phyloP scores from a whole-genome alignment of 2,113 vertebrate species.

The Phylloscopus whistleri region DNA sequence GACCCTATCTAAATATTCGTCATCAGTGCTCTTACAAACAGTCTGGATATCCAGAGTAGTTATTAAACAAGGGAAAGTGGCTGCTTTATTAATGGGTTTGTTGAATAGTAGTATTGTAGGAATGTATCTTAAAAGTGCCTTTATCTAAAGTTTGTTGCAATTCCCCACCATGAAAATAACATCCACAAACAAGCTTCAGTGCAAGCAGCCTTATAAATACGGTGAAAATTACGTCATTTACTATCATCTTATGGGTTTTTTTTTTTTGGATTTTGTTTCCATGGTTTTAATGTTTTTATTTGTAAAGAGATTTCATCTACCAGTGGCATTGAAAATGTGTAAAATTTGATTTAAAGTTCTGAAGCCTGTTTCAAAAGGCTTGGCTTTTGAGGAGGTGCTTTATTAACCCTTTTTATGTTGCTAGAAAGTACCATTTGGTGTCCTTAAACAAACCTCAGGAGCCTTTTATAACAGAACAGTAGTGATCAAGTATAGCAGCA shows the following conservation, averaged over 20 bases:
- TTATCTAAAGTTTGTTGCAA: background rate
- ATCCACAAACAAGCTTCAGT: background rate
- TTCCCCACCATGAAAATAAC: background rate
- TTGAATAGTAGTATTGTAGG: background rate
- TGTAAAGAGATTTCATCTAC: background rate
- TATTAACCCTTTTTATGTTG: conserved; percentile 49
- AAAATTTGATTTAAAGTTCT: conserved; percentile 23
- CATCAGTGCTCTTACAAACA: background rate
- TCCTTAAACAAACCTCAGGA: background rate
- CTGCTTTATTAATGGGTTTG: background rate
- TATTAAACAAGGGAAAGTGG: background rate
- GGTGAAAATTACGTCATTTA: background rate
- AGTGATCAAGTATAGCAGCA: conserved; percentile 41
- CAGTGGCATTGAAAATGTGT: background rate
- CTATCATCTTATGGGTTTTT: fast-evolving
- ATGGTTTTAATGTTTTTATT: background rate
- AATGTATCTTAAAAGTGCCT: background rate
- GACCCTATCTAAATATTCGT: background rate
- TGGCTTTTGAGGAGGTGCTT: background rate
- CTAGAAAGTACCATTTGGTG: background rate
- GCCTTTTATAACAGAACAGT: conserved; percentile 1
- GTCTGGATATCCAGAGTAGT: background rate
- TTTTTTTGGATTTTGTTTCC: background rate
- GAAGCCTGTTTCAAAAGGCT: background rate
- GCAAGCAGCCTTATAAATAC: background rate